Percentiles rank a stretch among this genome's conserved stretches.
phyloP scores from a whole-genome alignment of 2,797 vertebrate genomes.

The Mus caroli region DNA sequence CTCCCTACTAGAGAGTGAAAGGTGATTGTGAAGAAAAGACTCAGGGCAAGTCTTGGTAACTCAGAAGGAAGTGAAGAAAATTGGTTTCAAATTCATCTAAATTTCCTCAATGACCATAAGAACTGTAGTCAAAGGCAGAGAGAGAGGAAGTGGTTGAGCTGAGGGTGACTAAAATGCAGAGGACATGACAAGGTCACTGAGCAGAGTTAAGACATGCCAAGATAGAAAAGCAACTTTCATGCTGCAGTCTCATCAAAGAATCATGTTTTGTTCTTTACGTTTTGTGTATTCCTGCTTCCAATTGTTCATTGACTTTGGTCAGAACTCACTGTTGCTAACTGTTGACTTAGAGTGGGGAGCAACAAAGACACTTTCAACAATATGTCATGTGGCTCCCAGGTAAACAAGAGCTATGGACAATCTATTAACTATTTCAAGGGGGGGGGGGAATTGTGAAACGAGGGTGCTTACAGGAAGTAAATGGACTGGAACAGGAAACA shows the following conservation, averaged over 20 bases:
- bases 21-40: constrained; percentile 14
- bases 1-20: background rate
- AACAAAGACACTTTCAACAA: constrained; percentile 13
- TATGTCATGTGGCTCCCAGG: constrained; percentile 18
- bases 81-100: constrained; percentile 31
- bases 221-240: background rate
- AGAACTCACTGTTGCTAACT: background rate
- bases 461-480: constrained; percentile 22
- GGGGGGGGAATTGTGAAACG: background rate
- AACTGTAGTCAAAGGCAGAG: background rate
- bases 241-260: background rate
- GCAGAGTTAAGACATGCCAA: constrained; percentile 53
- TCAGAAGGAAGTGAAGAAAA: background rate
- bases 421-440: constrained; percentile 8
- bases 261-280: background rate
- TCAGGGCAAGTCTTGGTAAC: background rate
- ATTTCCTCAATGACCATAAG: constrained; percentile 12
- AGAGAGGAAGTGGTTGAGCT: background rate
- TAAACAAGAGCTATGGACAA: constrained; percentile 57
- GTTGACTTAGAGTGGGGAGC: constrained; percentile 36
- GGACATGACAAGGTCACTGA: background rate
- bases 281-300: background rate
- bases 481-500: background rate
- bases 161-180: background rate
- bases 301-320: background rate